A percentile compares a stretch with the other conserved stretches of the same genome.
Evolutionary conservation across 2,797 vertebrate genomes (phyloP).

Genomic region (Carduelis carduelis): DNA sequence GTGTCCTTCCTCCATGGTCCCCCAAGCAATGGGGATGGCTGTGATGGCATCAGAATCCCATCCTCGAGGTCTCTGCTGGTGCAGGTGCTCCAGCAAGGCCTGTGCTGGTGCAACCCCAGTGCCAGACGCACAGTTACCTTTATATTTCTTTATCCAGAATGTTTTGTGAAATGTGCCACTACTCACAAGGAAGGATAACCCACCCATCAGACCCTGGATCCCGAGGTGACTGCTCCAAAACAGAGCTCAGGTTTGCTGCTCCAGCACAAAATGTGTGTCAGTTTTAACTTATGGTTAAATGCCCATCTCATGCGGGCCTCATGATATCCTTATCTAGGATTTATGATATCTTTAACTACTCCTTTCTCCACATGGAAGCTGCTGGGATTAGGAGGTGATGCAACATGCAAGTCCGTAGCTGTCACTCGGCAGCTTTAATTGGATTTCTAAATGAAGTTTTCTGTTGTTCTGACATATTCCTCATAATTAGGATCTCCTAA

Average conservation of each 20-base stretch:
- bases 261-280: rapidly evolving
- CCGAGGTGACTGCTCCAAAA: rapidly evolving
- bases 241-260: not conserved
- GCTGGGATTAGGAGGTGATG: not conserved
- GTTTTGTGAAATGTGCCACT: not conserved
- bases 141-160: not conserved
- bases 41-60: not conserved
- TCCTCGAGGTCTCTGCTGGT: rapidly evolving
- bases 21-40: not conserved
- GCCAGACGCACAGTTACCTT: not conserved
- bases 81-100: not conserved
- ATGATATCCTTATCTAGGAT: not conserved
- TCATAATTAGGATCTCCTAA: not conserved
- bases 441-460: constrained; percentile 35
- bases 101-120: not conserved
- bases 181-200: not conserved
- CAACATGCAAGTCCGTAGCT: not conserved
- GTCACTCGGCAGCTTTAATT: constrained; percentile 45
- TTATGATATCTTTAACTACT: not conserved
- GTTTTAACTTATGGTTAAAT: not conserved
- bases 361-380: not conserved
- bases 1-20: rapidly evolving
- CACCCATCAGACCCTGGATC: not conserved
- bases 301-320: not conserved
- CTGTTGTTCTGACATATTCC: constrained; percentile 41